Base-by-base conservation (phyloP, 23 tunicate species). In the Styela plicata region DNA sequence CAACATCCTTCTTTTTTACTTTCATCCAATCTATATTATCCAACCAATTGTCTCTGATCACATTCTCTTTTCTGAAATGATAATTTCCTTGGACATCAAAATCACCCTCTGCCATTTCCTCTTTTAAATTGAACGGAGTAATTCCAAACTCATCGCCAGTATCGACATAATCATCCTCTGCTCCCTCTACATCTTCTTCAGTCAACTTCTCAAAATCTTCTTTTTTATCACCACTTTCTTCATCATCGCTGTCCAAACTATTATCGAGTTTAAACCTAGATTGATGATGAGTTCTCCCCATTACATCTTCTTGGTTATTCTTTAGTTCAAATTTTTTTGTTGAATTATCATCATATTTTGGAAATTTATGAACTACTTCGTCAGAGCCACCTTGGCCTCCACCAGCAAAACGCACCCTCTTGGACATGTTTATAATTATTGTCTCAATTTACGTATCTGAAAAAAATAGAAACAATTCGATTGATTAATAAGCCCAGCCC, bases 151-250 rank as follows among this genome's bases (percentile, higher is more conserved):
- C 98, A 21, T 70, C 85, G 36, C 80, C 89, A 1, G 63, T 84
- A 25, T 79, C 74, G 2, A 61, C 70, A 30, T 90, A 86, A n/a
- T 86, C 93, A 82, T 88, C 92, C 62, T 93, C 98, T 28, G 98
- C 98, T 18, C 98, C 97, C 86, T 91, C 97, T 18, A 91, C 89
- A 78, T 91, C 97, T 73, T 91, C 97, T 86, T 91, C 97, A 23
- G 87, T 91, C 34, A 91, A 36, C 37, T 86, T 86, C 24, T 86
- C 90, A 71, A 66, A 86, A 7, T 79, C 69, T 66, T 86, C 90
- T 44, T 91, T 81, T 27, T 67, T 69, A 24, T 67, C 57, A 17
- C 31, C 70, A 33, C 83, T 85, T 71, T 91, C 97, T 31, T 91
- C 97, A n/a, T n/a, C n/a, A 79, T 91, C 97, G 79, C 97, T 91